phyloP scores from a whole-genome alignment of 2,113 vertebrate genomes.

The Thymallus thymallus region DNA sequence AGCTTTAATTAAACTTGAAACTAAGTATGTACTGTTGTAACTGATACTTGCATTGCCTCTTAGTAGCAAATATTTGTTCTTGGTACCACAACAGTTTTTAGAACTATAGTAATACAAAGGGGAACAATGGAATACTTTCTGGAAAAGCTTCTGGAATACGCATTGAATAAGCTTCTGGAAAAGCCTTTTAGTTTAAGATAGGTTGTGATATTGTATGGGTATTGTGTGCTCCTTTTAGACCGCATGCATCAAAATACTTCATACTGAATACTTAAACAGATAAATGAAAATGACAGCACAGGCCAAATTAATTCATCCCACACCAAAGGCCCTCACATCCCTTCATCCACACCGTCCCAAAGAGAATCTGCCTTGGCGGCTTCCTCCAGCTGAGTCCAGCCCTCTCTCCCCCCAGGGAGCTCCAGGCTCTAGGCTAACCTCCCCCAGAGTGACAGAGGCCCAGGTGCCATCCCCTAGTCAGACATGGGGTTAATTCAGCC shows the following conservation, averaged over 20 bases:
- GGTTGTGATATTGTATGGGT: neutral
- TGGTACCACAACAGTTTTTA: neutral
- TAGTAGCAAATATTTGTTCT: neutral
- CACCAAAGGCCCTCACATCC: constrained; percentile 35
- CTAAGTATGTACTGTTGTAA: neutral
- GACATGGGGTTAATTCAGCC: constrained; percentile 81
- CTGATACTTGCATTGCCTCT: neutral
- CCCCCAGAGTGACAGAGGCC: constrained; percentile 75
- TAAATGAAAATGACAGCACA: constrained; percentile 55
- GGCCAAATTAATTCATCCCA: constrained; percentile 41
- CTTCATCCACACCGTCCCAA: constrained; percentile 55
- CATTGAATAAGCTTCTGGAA: neutral
- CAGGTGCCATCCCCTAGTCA: constrained; percentile 81
- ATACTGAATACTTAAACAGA: constrained; percentile 47
- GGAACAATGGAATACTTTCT: neutral
- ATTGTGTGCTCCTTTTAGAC: neutral
- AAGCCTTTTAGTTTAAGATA: neutral
- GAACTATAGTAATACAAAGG: neutral
- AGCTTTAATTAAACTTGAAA: neutral
- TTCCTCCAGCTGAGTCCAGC: constrained; percentile 84
- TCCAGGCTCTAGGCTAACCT: constrained; percentile 59
- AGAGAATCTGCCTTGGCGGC: constrained; percentile 70
- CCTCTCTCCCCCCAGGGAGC: constrained; percentile 72
- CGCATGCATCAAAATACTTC: neutral
- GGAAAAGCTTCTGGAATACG: too few species aligned